Percentiles rank a stretch among this genome's conserved stretches.
These are phyloP conservation scores for Chlorospingus semifuscus DNA, from an alignment of 2,797 vertebrate species.

Conservation along the genomic window DNA sequence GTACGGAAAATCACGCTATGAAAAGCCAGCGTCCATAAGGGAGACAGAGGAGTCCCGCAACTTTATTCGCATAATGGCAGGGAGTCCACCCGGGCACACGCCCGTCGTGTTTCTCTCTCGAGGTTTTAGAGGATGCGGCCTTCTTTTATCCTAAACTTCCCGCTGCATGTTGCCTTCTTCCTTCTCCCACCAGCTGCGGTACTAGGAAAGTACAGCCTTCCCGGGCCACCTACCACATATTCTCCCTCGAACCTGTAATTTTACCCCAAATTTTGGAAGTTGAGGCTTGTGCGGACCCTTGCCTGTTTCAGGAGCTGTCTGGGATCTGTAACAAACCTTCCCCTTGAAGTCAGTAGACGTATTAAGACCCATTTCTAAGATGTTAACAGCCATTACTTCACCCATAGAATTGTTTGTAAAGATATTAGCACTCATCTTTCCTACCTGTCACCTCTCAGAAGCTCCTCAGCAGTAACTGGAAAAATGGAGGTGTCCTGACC, in stretches of 20 bases:
- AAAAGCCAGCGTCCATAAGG: not conserved
- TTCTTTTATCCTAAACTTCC: not conserved
- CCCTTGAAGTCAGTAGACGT: not conserved
- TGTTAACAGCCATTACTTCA: not conserved
- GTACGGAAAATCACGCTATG: not conserved
- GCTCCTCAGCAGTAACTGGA: not conserved
- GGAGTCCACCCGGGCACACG: accelerated
- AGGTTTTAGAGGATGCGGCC: not conserved
- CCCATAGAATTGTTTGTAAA: no score
- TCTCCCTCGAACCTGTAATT: not conserved
- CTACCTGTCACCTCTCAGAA: not conserved
- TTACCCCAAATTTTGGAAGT: not conserved
- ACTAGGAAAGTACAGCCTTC: not conserved
- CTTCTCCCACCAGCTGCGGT: not conserved
- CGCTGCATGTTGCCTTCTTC: not conserved
- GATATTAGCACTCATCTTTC: not conserved
- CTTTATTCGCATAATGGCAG: not conserved
- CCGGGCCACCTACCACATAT: accelerated
- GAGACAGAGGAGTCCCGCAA: not conserved
- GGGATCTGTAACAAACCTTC: not conserved
- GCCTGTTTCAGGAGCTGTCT: not conserved
- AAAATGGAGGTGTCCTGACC: not conserved
- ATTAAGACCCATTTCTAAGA: not conserved
- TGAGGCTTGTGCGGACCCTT: not conserved
- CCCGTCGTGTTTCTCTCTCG: not conserved